Evolutionary conservation across 2,797 vertebrate species (phyloP), one percentile per base, ranked within the genome.

Genomic region (Hyperoplus immaculatus): DNA sequence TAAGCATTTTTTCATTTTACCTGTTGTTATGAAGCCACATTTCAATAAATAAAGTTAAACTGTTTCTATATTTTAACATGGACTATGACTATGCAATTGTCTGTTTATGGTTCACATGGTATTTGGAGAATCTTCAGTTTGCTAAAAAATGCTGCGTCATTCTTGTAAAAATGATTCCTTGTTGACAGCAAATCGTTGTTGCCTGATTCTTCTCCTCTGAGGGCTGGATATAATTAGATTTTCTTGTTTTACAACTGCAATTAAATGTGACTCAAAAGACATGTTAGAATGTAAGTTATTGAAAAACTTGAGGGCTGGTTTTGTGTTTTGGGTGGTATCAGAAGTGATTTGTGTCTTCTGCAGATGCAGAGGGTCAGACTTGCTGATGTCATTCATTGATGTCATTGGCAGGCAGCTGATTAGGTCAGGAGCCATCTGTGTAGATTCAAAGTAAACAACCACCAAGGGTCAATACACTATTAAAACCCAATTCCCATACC

Each of bases 361-460:
- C 10, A 10, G 45, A 13, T 45, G n/a, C 62, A 74, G 66, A 69
- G 77, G 56, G 42, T 54, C 41, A 41, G 51, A 59, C 0, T 3
- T 43, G 3, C 14, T 73, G 56, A 80, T 74, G 70, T 75, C 57
- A 67, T 72, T 73, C 36, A 49, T n/a, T 50, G 47, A 69, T 21
- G n/a, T 21, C 16, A 45, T 29, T 29, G 3, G 7, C 36, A 41
- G 58, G 14, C 45, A 49, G 45, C 38, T 76, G 51, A 67, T 21
- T 39, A 15, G 62, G 15, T 51, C 41, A 56, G n/a, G 11, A 39
- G 41, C 67, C 67, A 67, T 80, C 65, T 78, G 67, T 50, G 13
- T 58, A 16, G 18, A 16, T 49, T 59, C 14, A 76, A 67, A 62
- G 6, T 29, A 58, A 45, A 67, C 49, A 45, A 63, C 41, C 43